These are phyloP conservation scores for Oryzias javanicus DNA, from an alignment of 2,113 vertebrate species.

Conservation along the genomic window DNA sequence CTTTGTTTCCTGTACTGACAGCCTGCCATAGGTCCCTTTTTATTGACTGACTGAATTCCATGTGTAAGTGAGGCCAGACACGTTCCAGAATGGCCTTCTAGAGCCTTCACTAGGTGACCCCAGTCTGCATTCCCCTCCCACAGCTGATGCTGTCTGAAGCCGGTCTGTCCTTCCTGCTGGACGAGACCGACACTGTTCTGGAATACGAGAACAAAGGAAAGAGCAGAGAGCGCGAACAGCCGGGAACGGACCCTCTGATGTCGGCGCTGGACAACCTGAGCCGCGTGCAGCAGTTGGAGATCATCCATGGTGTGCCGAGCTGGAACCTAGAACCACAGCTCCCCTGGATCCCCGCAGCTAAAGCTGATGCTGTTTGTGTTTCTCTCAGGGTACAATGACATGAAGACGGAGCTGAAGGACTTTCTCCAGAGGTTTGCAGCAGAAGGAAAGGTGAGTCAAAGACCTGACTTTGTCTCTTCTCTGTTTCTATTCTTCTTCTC, in stretches of 20 bases:
- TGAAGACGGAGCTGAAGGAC: conserved; percentile 95
- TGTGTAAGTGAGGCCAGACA: too few relatives aligned
- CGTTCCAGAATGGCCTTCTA: too few relatives aligned
- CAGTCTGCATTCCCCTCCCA: too few relatives aligned
- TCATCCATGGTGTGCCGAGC: conserved; percentile 83
- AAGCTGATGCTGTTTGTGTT: background rate
- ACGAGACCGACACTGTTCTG: conserved; percentile 91
- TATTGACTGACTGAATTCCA: too few relatives aligned
- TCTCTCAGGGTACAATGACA: conserved; percentile 90
- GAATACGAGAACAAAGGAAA: conserved; percentile 95
- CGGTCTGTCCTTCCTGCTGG: conserved; percentile 87
- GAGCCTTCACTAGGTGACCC: too few relatives aligned
- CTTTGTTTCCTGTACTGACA: too few relatives aligned
- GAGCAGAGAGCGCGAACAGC: conserved; percentile 70
- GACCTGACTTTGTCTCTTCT: too few relatives aligned
- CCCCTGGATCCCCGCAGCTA: background rate
- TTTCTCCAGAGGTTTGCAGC: conserved; percentile 94
- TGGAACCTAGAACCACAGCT: background rate
- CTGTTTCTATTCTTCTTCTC: too few relatives aligned
- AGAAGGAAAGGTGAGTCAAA: conserved; percentile 88
- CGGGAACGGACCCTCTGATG: conserved; percentile 88
- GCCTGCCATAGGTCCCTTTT: too few relatives aligned
- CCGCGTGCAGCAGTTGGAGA: conserved; percentile 93
- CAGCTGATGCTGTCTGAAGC: conserved; percentile 83
- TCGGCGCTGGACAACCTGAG: conserved; percentile 91